Base-by-base conservation (phyloP, 2,888 invertebrate species). In the Yponomeuta evonymella region DNA sequence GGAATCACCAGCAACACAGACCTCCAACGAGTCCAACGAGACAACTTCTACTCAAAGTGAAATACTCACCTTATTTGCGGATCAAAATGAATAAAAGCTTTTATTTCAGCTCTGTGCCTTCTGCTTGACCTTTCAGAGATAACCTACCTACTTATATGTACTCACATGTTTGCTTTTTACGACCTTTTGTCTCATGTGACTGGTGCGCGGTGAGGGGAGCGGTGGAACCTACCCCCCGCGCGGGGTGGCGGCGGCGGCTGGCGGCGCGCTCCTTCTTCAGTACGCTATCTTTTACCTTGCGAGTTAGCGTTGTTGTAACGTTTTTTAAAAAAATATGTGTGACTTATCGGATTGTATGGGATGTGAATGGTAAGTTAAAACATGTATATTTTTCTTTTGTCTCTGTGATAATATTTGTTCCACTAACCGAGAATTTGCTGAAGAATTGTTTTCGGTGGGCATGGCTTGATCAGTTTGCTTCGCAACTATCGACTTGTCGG, bases 241-340 rank as follows among this genome's bases (percentile, higher is more conserved):
- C 8, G 36, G 11, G 66, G 30, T 6, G 66, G 33, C 9, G 33
- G 66, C 33, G 66, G 33, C 33, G 33, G 66, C 33, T 6, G 66
- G 66, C 66, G 3, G 29, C 30, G 29, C 30, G 33, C 66, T n/a
- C 66, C 15, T 29, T 66, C 66, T 4, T 66, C 30, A 66, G 66
- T 66, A 66, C 36, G 66, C 66, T 66, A 33, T 33, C 33, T 33
- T 33, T 66, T 33, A 66, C 33, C 33, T 66, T n/a, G 33, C 64
- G 12, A 64, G 64, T 64, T 64, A 23, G 2, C 23, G 29, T n/a
- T 64, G 64, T 64, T 1, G n/a, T n/a, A 64, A n/a, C 23, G 64
- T 64, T 64, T 3, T 64, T 23, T 4, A 64, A n/a, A 23, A n/a
- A 23, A 2, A 29, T 15, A 9, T 10, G 4, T 11, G 64, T 64